These are phyloP conservation scores for Falco naumanni DNA, from an alignment of 2,797 vertebrate species.

Conservation along the genomic window DNA sequence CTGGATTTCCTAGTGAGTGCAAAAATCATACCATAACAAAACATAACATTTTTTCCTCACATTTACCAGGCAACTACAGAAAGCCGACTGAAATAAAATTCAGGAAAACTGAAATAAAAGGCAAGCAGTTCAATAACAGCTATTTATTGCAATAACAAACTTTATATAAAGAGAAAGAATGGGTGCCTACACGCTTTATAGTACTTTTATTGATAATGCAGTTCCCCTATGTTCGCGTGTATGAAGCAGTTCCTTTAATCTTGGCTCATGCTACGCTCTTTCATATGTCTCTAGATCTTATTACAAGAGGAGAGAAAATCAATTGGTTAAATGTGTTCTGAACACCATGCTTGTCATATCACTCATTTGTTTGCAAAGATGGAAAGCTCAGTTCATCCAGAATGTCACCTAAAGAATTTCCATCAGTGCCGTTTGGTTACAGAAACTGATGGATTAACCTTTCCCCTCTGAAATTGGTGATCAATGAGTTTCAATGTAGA, in stretches of 20 bases:
- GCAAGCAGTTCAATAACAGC: slow-evolving; percentile 71
- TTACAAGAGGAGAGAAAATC: slow-evolving; percentile 97
- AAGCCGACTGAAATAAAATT: slow-evolving; percentile 27
- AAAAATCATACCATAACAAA: slow-evolving; percentile 28
- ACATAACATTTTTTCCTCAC: slow-evolving; percentile 1
- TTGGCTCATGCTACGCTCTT: slow-evolving; percentile 75
- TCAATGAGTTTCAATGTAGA: slow-evolving; percentile 85
- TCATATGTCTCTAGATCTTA: slow-evolving; percentile 96
- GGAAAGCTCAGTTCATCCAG: slow-evolving; percentile 87
- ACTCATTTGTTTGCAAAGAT: slow-evolving; percentile 93
- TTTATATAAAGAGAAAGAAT: slow-evolving; percentile 78
- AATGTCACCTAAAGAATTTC: slow-evolving; percentile 90
- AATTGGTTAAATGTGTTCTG: slow-evolving; percentile 94
- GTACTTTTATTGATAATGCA: slow-evolving; percentile 72
- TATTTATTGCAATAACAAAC: slow-evolving; percentile 84
- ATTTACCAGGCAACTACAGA: neutral
- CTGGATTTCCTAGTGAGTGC: neutral
- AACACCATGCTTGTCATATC: slow-evolving; percentile 95
- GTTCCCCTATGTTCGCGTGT: slow-evolving; percentile 39
- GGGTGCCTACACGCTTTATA: slow-evolving; percentile 68
- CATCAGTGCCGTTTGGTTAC: slow-evolving; percentile 80
- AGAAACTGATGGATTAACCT: slow-evolving; percentile 92
- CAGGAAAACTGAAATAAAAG: slow-evolving; percentile 63
- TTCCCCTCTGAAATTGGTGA: slow-evolving; percentile 85
- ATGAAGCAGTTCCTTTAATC: slow-evolving; percentile 77